These are phyloP conservation scores for Campylomormyrus tamandua DNA, from an alignment of 2,113 vertebrate species.

Conservation along the genomic window DNA sequence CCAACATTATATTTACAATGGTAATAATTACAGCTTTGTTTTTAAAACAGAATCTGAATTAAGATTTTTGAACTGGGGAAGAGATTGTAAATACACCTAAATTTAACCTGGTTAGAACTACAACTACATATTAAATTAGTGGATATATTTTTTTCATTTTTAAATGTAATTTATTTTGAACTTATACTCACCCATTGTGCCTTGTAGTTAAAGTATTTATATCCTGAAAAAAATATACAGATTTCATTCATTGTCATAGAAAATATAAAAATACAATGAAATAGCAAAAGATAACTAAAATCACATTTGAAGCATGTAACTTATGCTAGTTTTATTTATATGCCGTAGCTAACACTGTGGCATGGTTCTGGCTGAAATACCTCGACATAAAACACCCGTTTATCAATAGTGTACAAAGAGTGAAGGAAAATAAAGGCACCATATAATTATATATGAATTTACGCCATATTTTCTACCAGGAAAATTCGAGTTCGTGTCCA, in stretches of 20 bases:
- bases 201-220: not conserved
- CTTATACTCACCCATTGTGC: constrained; percentile 16
- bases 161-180: not conserved
- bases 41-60: not conserved
- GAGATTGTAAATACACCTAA: not conserved
- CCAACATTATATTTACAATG: not conserved
- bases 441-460: not conserved
- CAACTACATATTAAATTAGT: not conserved
- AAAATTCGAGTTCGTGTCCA: not conserved
- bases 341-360: not conserved
- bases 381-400: not conserved
- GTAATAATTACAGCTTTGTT: not conserved
- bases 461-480: not conserved
- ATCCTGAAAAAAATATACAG: not conserved
- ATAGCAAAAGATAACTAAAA: not conserved
- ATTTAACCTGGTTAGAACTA: not conserved
- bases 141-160: not conserved
- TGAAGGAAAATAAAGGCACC: not conserved
- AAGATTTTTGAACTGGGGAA: not conserved
- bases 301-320: not conserved
- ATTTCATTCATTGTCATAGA: not conserved
- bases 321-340: not conserved
- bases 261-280: not conserved
- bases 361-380: not conserved
- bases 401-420: not conserved